phyloP scores from a whole-genome alignment of 2,113 vertebrate genomes.

The Todiramphus saurophagus region DNA sequence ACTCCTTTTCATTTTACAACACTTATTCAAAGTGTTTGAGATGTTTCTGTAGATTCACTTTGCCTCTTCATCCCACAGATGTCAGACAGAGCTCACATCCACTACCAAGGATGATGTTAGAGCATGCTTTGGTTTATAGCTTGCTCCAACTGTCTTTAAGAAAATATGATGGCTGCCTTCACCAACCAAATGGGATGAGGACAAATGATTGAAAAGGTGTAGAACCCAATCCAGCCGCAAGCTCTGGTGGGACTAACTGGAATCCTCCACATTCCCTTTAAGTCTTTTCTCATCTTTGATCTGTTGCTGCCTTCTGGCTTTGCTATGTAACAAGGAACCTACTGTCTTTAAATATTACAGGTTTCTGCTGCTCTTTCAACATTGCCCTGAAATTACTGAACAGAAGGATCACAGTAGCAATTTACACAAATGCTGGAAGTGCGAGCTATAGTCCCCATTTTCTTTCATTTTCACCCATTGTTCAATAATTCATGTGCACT shows the following conservation, averaged over 20 bases:
- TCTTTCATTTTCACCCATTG: slow-evolving; percentile 38
- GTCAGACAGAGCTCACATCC: background rate
- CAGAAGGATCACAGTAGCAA: background rate
- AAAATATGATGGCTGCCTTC: background rate
- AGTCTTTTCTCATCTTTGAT: slow-evolving; percentile 26
- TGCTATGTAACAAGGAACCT: background rate
- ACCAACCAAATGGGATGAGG: background rate
- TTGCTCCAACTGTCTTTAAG: background rate
- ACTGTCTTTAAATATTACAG: slow-evolving; percentile 7
- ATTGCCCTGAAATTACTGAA: slow-evolving; percentile 26
- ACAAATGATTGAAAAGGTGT: background rate
- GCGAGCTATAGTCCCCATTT: background rate
- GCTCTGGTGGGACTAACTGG: background rate
- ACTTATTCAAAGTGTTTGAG: background rate
- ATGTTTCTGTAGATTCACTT: background rate
- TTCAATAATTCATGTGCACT: slow-evolving; percentile 53
- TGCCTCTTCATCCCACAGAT: background rate
- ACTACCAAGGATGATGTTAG: background rate
- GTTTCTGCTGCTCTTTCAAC: slow-evolving; percentile 4
- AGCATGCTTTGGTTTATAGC: background rate
- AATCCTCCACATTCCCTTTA: background rate
- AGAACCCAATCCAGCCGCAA: background rate
- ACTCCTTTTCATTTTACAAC: background rate
- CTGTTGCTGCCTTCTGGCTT: background rate
- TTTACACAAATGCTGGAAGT: background rate